These are phyloP conservation scores for Cladopsammia gracilis DNA, from an alignment of 64 coral and sea anemone species.

Conservation along the genomic window DNA sequence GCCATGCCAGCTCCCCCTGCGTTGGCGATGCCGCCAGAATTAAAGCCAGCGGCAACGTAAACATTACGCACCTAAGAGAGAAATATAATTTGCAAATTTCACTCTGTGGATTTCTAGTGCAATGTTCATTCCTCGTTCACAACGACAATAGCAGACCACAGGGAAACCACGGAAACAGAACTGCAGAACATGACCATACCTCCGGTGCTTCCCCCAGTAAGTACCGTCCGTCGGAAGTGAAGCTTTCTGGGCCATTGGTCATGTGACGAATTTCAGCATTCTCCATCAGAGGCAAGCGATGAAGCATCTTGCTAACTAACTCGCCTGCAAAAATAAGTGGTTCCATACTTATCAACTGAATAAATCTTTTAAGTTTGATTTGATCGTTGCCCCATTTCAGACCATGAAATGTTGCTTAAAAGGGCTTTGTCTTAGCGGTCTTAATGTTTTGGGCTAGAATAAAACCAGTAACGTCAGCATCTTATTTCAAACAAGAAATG, in stretches of 20 bases:
- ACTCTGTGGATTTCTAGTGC: too few relatives aligned
- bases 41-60: conserved; percentile 90
- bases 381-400: too few relatives aligned
- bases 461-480: too few relatives aligned
- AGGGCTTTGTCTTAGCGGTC: too few relatives aligned
- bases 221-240: conserved; percentile 86
- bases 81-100: background rate
- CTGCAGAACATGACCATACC: conserved; percentile 47
- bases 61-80: conserved; percentile 79
- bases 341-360: background rate
- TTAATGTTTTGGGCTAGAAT: too few relatives aligned
- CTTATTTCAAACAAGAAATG: too few relatives aligned
- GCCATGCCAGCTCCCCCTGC: conserved; percentile 88
- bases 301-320: conserved; percentile 70
- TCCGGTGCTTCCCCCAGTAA: conserved; percentile 87
- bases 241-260: conserved; percentile 95
- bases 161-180: background rate
- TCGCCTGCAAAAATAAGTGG: conserved; percentile 50
- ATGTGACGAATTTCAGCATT: conserved; percentile 90
- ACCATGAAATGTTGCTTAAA: too few relatives aligned
- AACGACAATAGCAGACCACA: too few relatives aligned
- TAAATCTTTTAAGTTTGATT: too few relatives aligned
- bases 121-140: too few relatives aligned
- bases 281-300: conserved; percentile 79
- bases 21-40: conserved; percentile 85